Conservation (phyloP, 92 coral and sea anemone species). For the Zoanthus sansibaricus region DNA sequence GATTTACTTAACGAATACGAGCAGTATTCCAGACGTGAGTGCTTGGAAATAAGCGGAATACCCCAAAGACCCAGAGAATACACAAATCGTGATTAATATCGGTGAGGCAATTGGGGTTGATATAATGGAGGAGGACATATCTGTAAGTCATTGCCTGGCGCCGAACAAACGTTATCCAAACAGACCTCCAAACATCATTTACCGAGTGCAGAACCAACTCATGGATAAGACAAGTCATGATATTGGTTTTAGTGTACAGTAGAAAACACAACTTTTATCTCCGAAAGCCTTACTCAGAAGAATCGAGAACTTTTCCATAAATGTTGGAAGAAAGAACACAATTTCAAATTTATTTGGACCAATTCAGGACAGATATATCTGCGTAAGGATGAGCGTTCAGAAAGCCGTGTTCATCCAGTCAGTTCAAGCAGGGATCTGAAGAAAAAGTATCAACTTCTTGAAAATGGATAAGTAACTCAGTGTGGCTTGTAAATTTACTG, state of each 20-base stretch:
- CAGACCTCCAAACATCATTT: constrained; percentile 38
- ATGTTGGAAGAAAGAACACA: neutral
- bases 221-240: neutral
- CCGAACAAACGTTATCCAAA: constrained; percentile 46
- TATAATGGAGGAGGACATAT: constrained; percentile 40
- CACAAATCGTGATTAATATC: constrained; percentile 41
- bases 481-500: constrained; percentile 40
- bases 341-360: constrained; percentile 1
- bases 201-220: neutral
- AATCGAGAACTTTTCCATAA: neutral
- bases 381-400: constrained; percentile 47
- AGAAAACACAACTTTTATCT: neutral
- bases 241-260: neutral
- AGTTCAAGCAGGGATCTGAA: constrained; percentile 57
- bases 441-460: constrained; percentile 55
- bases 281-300: neutral
- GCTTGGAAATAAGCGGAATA: constrained; percentile 48
- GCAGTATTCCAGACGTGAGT: constrained; percentile 43
- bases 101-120: constrained; percentile 36
- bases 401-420: constrained; percentile 48
- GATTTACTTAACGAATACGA: constrained; percentile 34
- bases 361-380: constrained; percentile 4
- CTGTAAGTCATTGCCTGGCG: constrained; percentile 44
- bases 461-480: constrained; percentile 51
- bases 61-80: constrained; percentile 34